Conservation (phyloP, 2,113 vertebrate species). For the Scophthalmus maximus region DNA sequence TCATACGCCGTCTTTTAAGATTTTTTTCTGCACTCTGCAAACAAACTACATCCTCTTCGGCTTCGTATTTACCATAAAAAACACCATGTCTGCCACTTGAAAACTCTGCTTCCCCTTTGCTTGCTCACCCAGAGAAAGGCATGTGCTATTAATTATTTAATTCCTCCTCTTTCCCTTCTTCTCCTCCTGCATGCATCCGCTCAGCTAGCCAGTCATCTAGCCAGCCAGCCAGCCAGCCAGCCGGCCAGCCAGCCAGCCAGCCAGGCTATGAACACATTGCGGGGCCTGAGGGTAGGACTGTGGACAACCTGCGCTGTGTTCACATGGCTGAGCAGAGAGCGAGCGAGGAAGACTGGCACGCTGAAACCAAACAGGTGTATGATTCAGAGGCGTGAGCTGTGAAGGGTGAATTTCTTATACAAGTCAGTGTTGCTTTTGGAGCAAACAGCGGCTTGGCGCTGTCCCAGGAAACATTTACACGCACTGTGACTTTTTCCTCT, state of each 20-base stretch:
- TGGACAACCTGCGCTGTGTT: slow-evolving; percentile 84
- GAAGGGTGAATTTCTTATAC: slow-evolving; percentile 82
- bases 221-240: slow-evolving; percentile 60
- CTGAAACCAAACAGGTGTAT: slow-evolving; percentile 85
- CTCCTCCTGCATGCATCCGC: slow-evolving; percentile 54
- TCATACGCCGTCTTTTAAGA: too few species aligned
- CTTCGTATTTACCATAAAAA: slow-evolving; percentile 59
- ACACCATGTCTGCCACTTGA: slow-evolving; percentile 62
- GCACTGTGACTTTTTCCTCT: slow-evolving; percentile 52
- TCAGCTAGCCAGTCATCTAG: slow-evolving; percentile 43
- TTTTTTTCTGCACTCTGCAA: slow-evolving; percentile 31
- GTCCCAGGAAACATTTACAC: slow-evolving; percentile 77
- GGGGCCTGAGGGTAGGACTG: slow-evolving; percentile 81
- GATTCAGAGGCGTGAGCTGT: slow-evolving; percentile 82
- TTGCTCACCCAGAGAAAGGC: slow-evolving; percentile 77
- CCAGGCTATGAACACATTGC: slow-evolving; percentile 84
- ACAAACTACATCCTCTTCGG: slow-evolving; percentile 48
- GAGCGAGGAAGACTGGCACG: slow-evolving; percentile 82
- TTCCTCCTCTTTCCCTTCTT: slow-evolving; percentile 58
- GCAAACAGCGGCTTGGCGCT: slow-evolving; percentile 71
- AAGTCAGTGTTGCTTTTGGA: slow-evolving; percentile 79
- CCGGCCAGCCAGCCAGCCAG: slow-evolving; percentile 56
- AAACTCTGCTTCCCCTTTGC: slow-evolving; percentile 66
- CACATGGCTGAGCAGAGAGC: slow-evolving; percentile 84
- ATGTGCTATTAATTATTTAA: slow-evolving; percentile 77